Evolutionary conservation across 2,888 invertebrate genomes (phyloP), one percentile per base, ranked within the genome.

Genomic region (Poecilobothrus nobilitatus): DNA sequence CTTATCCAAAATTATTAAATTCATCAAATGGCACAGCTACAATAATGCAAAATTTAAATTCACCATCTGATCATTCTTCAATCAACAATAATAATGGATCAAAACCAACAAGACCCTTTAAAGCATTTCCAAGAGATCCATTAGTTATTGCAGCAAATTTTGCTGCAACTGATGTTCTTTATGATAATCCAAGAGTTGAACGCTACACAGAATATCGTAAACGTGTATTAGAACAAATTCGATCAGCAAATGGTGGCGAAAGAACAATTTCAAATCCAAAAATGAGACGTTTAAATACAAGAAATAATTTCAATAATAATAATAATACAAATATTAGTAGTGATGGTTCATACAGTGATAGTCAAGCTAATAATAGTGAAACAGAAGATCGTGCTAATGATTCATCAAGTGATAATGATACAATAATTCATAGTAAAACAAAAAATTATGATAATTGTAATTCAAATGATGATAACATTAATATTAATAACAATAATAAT

Each of bases 61-160:
- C 15, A 37, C 18, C 67, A 70, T 71, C 9, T 6, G 15, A 63
- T 61, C n/a, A 73, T 20, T 68, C 68, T 2, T 68, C 4, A 67
- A 77, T 77, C 15, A 10, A 62, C 37, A 18, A 73, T 20, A 69
- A 69, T 3, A 67, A 1, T 71, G 67, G 77, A 77, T 78, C 81
- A 22, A 87, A 85, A 74, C 72, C 80, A 5, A 82, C 85, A 0
- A 82, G 89, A 2, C 89, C 89, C 0, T 89, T 89, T 75, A 89
- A 89, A 76, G 89, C 89, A 0, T 91, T 89, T 76, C 89, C 91
- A 0, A 88, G 88, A 72, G 88, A 90, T 77, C 87, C 89, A 0
- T 76, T 89, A 33, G 83, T 86, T 63, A 77, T 91, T 73, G 78
- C 87, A 63, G 77, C 88, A 72, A 76, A 85, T 0, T 86, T 91